Conservation (phyloP, 1,140 invertebrate species). For the Euura saliciscinereae region DNA sequence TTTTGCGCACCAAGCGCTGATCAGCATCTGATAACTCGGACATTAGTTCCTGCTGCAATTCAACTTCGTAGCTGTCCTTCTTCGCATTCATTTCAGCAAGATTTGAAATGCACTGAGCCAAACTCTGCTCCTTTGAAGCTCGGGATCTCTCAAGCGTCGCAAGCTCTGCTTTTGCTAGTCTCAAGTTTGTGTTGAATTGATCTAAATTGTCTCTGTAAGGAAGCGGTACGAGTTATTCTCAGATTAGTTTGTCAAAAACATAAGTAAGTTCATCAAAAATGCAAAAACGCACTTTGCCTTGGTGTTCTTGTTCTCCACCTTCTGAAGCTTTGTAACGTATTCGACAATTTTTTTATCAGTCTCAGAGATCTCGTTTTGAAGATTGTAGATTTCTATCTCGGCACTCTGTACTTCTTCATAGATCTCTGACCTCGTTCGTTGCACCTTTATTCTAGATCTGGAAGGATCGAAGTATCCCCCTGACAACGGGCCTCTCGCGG, state of each 20-base stretch:
- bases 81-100: constrained; percentile 95
- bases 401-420: constrained; percentile 82
- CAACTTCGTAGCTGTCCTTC: constrained; percentile 88
- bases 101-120: constrained; percentile 89
- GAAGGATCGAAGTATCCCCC: constrained; percentile 98
- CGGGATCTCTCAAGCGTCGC: constrained; percentile 87
- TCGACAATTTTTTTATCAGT: constrained; percentile 90
- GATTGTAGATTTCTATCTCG: constrained; percentile 78
- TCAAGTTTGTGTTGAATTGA: constrained; percentile 94
- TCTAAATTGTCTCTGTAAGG: constrained; percentile 86
- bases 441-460: constrained; percentile 93
- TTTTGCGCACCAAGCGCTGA: constrained; percentile 62
- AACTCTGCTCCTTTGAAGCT: constrained; percentile 90
- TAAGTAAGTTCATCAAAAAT: background rate
- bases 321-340: constrained; percentile 95
- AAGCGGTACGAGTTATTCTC: no score
- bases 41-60: constrained; percentile 88
- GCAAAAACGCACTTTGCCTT: constrained; percentile 80
- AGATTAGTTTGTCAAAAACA: background rate
- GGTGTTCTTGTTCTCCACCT: constrained; percentile 95
- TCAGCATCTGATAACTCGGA: constrained; percentile 79
- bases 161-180: constrained; percentile 94
- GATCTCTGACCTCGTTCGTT: constrained; percentile 89
- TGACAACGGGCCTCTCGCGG: constrained; percentile 92
- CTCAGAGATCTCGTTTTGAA: constrained; percentile 84